Base-by-base conservation (phyloP, 92 coral and sea anemone genomes). In the Phenganax marumi region DNA sequence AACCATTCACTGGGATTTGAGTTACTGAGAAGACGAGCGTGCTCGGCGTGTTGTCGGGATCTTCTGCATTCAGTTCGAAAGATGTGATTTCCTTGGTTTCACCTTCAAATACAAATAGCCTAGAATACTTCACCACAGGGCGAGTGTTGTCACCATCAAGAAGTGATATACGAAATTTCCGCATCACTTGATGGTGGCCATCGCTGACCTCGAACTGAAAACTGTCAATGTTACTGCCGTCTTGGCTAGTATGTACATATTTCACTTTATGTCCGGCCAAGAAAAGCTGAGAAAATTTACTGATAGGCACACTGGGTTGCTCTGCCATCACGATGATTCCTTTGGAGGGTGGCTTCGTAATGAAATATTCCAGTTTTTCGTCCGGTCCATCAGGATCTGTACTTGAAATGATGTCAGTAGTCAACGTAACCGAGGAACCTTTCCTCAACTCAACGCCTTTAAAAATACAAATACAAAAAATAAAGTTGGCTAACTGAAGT, bases 161-260 rank as follows among this genome's bases (percentile, higher is more conserved):
- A 14, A 96, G 93, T 54, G 97, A 89, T 26, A 96, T 92, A 72
- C 86, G 72, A 81, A 96, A 92, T 53, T 83, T 82, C 54, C 91
- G 76, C 22, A 86, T 85, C 17, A 90, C 85, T 7, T 75, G 77
- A 78, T 88, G 91, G n/a, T 88, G 84, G 12, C 97, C 99, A 81
- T 96, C 99, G 16, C 96, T 87, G 18, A 96, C 93, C 73, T 96
- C 97, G 60, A 96, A 96, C 77, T 96, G 97, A 86, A 96, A 96
- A 18, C 92, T 89, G 75, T 96, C 99, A 7, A 90, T 84, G 12
- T 87, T 88, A 68, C 84, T 91, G 66, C 93, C 99, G 46, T 96
- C 97, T 12, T 73, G 60, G 68, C 96, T 87, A 9, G 97, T 87
- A 53, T 92, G 99, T 13, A 96, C 85, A 70, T 96, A 96, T 24